Percentiles rank a stretch among this genome's conserved stretches.
Evolutionary conservation across 2,797 vertebrate genomes (phyloP).

Genomic region (Pseudochaenichthys georgianus): DNA sequence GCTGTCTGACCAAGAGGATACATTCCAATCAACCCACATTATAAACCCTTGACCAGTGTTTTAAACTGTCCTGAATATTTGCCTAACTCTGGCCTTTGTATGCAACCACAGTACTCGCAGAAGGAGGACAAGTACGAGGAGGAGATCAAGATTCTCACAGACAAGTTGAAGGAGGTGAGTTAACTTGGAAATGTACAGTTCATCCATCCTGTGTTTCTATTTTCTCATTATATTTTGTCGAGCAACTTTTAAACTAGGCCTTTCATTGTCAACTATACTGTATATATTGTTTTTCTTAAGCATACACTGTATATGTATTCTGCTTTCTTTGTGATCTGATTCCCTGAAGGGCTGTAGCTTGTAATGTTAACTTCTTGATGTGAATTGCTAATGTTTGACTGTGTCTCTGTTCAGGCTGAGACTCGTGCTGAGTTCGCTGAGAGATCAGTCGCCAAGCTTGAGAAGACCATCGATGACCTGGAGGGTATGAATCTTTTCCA

Average conservation of each 20-base stretch:
- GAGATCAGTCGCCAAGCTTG: slow-evolving; percentile 98
- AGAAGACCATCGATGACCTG: slow-evolving; percentile 99
- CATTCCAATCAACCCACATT: background rate
- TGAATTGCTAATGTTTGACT: slow-evolving; percentile 41
- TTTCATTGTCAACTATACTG: background rate
- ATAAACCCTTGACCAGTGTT: background rate
- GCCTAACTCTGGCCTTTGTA: slow-evolving; percentile 46
- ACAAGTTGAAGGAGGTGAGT: slow-evolving; percentile 98
- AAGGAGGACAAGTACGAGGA: slow-evolving; percentile 99
- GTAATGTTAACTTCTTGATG: slow-evolving; percentile 29
- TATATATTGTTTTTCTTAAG: too few species aligned
- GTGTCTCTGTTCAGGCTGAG: slow-evolving; percentile 89
- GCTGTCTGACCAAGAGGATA: background rate
- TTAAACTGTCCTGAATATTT: background rate
- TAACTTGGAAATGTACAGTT: background rate
- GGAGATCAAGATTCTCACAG: slow-evolving; percentile 98
- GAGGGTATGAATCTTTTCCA: slow-evolving; percentile 90
- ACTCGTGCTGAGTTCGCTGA: slow-evolving; percentile 98
- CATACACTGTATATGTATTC: background rate
- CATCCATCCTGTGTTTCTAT: background rate
- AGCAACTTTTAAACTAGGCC: background rate
- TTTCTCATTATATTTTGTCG: background rate
- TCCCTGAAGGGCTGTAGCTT: background rate
- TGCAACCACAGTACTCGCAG: slow-evolving; percentile 93
- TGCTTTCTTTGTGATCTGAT: background rate